A percentile compares a stretch with the other conserved stretches of the same genome.
phyloP scores from a whole-genome alignment of 30 jellyfish, hydroid and myxozoan genomes.

The Mastigias papua region DNA sequence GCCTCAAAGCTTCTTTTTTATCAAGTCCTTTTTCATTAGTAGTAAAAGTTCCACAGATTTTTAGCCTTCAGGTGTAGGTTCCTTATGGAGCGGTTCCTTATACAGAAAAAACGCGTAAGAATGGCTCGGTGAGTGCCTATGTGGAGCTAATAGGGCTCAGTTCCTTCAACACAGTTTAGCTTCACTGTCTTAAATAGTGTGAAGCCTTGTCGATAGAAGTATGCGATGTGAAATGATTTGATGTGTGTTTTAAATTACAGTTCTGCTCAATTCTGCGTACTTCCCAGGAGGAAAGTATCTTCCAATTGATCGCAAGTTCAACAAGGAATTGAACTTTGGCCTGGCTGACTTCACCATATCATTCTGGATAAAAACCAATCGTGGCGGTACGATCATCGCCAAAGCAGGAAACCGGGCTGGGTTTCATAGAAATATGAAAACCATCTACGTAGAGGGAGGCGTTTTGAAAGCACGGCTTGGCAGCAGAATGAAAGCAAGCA shows the following conservation, averaged over 20 bases:
- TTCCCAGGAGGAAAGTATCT: slow-evolving; percentile 74
- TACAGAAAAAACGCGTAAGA: too few species aligned
- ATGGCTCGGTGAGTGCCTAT: too few species aligned
- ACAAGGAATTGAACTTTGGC: slow-evolving; percentile 61
- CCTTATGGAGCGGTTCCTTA: too few species aligned
- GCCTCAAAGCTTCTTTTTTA: too few species aligned
- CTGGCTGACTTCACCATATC: slow-evolving; percentile 76
- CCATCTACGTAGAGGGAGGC: slow-evolving; percentile 69
- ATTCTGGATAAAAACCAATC: slow-evolving; percentile 63
- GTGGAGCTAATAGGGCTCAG: too few species aligned
- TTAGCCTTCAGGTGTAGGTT: too few species aligned
- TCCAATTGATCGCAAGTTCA: slow-evolving; percentile 50
- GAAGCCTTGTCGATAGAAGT: too few species aligned
- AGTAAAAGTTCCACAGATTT: too few species aligned
- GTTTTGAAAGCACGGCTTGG: slow-evolving; percentile 73
- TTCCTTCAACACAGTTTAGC: too few species aligned
- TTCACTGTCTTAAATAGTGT: too few species aligned
- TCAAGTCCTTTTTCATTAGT: too few species aligned
- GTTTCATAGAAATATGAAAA: slow-evolving; percentile 38
- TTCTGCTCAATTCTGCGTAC: slow-evolving; percentile 4
- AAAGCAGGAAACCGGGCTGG: slow-evolving; percentile 36
- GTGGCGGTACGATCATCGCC: slow-evolving; percentile 79
- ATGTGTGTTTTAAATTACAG: slow-evolving; percentile 52
- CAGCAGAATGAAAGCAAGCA: slow-evolving; percentile 2
- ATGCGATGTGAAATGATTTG: too few species aligned